These are phyloP conservation scores for Lerista edwardsae DNA, from an alignment of 2,797 vertebrate species.

Conservation along the genomic window DNA sequence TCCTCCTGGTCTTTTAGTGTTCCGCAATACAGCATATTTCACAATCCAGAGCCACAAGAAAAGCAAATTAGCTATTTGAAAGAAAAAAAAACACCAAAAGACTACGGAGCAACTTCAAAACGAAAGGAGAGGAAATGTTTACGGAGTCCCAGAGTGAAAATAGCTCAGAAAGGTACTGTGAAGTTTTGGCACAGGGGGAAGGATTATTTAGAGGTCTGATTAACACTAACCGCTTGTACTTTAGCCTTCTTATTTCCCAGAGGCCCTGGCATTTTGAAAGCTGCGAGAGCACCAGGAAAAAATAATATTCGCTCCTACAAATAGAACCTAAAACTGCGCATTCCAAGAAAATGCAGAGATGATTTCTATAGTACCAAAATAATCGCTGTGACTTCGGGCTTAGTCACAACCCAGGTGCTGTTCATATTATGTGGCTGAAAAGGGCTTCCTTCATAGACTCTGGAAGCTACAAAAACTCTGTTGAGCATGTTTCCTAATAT, in stretches of 20 bases:
- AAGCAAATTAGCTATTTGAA: background rate
- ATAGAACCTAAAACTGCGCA: constrained; percentile 21
- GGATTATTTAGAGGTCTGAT: constrained; percentile 63
- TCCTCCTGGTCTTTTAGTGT: background rate
- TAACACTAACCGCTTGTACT: constrained; percentile 53
- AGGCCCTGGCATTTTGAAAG: constrained; percentile 48
- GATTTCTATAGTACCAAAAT: constrained; percentile 47
- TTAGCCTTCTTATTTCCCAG: constrained; percentile 53
- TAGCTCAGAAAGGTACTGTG: constrained; percentile 31
- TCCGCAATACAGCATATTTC: background rate
- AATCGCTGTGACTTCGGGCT: constrained; percentile 24
- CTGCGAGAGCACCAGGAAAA: constrained; percentile 11
- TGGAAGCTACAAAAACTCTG: background rate
- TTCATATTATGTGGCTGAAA: background rate
- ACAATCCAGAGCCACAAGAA: background rate
- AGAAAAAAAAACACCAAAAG: background rate
- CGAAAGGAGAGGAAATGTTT: constrained; percentile 40
- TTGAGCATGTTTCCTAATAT: background rate
- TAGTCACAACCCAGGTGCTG: background rate
- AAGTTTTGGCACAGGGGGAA: constrained; percentile 36
- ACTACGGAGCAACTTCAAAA: constrained; percentile 33
- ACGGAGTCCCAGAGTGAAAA: constrained; percentile 7
- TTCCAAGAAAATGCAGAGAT: constrained; percentile 40
- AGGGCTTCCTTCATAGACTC: background rate
- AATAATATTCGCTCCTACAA: constrained; percentile 38